A percentile compares a stretch with the other conserved stretches of the same genome.
Evolutionary conservation across 2,888 invertebrate genomes (phyloP).

Genomic region (Eupithecia tripunctaria): DNA sequence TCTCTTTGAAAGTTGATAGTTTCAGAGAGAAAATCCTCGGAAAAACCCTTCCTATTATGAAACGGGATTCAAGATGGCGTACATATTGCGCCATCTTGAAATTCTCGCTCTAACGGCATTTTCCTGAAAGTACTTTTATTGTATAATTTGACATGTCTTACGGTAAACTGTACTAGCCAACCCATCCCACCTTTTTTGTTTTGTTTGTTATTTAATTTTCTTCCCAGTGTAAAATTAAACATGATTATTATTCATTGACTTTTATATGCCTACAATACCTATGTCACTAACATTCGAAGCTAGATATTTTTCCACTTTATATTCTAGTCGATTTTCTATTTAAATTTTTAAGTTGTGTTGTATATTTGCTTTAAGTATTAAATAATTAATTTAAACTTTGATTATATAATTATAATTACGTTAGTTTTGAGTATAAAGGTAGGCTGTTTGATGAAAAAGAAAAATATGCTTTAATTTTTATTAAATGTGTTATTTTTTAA

Average conservation of each 20-base stretch:
- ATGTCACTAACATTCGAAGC: slow-evolving; percentile 26
- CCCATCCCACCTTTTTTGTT: slow-evolving; percentile 35
- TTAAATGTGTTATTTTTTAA: neutral
- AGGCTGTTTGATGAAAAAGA: neutral
- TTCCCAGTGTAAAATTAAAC: slow-evolving; percentile 38
- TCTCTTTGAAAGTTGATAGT: neutral
- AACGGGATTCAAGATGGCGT: neutral
- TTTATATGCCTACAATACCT: slow-evolving; percentile 32
- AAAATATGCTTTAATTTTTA: slow-evolving; percentile 4
- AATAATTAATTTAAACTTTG: slow-evolving; percentile 11
- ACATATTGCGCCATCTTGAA: slow-evolving; percentile 2
- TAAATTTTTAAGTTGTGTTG: slow-evolving; percentile 10
- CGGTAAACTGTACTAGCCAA: slow-evolving; percentile 22
- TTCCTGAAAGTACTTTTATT: neutral
- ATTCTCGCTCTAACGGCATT: neutral
- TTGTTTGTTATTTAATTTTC: slow-evolving; percentile 21
- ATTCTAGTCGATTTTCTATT: slow-evolving; percentile 15
- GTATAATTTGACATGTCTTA: neutral
- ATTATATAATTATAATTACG: neutral
- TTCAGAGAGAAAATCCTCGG: neutral
- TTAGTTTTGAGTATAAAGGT: slow-evolving; percentile 11
- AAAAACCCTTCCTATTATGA: neutral
- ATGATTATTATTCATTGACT: slow-evolving; percentile 31
- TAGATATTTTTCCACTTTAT: slow-evolving; percentile 16
- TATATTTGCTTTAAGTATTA: slow-evolving; percentile 21